These are phyloP conservation scores for Corythucha ciliata DNA, from an alignment of 2,888 invertebrate genomes.

Conservation along the genomic window DNA sequence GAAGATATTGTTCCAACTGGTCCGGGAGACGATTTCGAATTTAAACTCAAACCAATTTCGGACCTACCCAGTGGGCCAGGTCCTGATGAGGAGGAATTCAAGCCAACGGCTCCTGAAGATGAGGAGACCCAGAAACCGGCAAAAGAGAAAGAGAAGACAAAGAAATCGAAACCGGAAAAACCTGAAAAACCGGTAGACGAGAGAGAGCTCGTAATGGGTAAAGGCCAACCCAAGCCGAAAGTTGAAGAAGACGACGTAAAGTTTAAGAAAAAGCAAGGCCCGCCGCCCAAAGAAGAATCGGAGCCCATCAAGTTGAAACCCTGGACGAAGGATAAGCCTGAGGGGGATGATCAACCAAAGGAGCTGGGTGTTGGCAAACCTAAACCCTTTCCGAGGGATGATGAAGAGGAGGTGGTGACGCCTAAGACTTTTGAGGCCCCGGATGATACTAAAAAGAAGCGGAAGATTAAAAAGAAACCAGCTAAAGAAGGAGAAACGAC, in stretches of 20 bases:
- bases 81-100: slow-evolving; percentile 43
- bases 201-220: slow-evolving; percentile 32
- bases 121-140: slow-evolving; percentile 36
- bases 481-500: slow-evolving; percentile 10
- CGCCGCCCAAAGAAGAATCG: slow-evolving; percentile 40
- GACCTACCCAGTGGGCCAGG: slow-evolving; percentile 37
- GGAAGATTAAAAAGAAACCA: slow-evolving; percentile 30
- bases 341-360: slow-evolving; percentile 36
- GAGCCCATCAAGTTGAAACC: slow-evolving; percentile 40
- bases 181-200: slow-evolving; percentile 33
- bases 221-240: slow-evolving; percentile 35
- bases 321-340: slow-evolving; percentile 40
- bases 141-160: slow-evolving; percentile 18
- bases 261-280: slow-evolving; percentile 42
- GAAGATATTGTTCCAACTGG: slow-evolving; percentile 38
- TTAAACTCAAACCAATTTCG: slow-evolving; percentile 33
- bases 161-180: slow-evolving; percentile 21
- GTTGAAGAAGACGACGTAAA: slow-evolving; percentile 40
- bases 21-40: slow-evolving; percentile 32
- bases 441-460: slow-evolving; percentile 25
- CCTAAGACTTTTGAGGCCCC: slow-evolving; percentile 39
- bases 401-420: slow-evolving; percentile 36
- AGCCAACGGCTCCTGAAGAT: slow-evolving; percentile 40
- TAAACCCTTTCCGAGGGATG: slow-evolving; percentile 38
- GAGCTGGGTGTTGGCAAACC: slow-evolving; percentile 38